Evolutionary conservation across 1,140 invertebrate genomes (phyloP).

Genomic region (Rhagoletis pomonella): DNA sequence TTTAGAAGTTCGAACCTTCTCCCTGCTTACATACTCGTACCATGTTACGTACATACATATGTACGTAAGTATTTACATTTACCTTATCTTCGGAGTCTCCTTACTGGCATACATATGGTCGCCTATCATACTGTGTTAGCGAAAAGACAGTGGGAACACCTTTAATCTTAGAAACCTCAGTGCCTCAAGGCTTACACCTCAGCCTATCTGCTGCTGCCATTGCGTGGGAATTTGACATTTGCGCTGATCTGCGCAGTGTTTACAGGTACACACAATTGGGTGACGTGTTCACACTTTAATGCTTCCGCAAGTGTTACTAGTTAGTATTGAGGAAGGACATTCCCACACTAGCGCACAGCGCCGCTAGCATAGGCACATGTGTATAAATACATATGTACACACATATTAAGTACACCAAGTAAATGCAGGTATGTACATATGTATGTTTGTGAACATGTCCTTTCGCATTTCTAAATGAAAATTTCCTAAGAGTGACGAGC

Average conservation of each 20-base stretch:
- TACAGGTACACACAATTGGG: conserved; percentile 1
- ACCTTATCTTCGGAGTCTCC: neutral
- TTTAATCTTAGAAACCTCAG: neutral
- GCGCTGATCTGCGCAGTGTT: neutral
- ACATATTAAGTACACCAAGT: too few relatives aligned
- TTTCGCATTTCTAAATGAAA: conserved; percentile 26
- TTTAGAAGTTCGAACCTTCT: neutral
- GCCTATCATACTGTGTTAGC: neutral
- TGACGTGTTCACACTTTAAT: conserved; percentile 32
- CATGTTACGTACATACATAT: neutral
- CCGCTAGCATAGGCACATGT: neutral
- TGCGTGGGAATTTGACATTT: conserved; percentile 40
- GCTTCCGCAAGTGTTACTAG: neutral
- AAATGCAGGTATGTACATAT: neutral
- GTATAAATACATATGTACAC: neutral
- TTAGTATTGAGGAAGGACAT: conserved; percentile 15
- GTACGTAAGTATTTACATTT: neutral
- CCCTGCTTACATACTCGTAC: neutral
- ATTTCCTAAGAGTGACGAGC: conserved; percentile 23
- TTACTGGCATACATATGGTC: neutral
- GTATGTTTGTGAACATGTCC: neutral
- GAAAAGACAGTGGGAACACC: conserved; percentile 4
- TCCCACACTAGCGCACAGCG: conserved; percentile 10
- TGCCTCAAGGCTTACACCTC: neutral
- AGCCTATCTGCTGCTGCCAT: neutral